Evolutionary conservation across 2,113 vertebrate species (phyloP), one percentile per base, ranked within the genome.

Genomic region (Hyperoodon ampullatus): DNA sequence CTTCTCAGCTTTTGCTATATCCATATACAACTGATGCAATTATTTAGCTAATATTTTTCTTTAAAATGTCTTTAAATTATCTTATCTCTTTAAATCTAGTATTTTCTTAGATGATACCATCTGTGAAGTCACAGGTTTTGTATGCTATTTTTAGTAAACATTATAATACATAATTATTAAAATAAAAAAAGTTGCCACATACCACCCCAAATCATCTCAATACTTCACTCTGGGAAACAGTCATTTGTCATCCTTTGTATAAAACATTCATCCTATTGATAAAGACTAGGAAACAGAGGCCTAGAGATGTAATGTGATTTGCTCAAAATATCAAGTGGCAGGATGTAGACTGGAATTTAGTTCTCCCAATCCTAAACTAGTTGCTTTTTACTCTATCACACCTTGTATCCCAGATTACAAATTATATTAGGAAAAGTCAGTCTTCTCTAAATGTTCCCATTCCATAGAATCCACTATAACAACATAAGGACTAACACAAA

Each of bases 41-140:
- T 90, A 92, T 42, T 96, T 55, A 94, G n/a, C 63, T 90, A 89
- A 47, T 80, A 55, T 63, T 95, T 96, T 94, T 66, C 44, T 86
- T 92, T 84, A 78, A 83, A 78, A 47, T 82, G 50, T 91, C 35
- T 68, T 77, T 63, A 88, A 55, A 60, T 91, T 75, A 53, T 88
- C 2, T 84, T 21, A 90, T 42, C 33, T 85, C 84, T 86, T 96
- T n/a, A 90, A 94, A 91, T 23, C 9, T 74, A 60, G 9, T 81
- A 68, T 81, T 95, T 88, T 97, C 83, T 90, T 90, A 94, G 18
- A 88, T 71, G 18, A 35, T 42, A 94, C 50, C 30, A 58, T 47
- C 12, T 96, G 39, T 93, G 47, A 68, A 94, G 72, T 75, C 13
- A 50, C 3, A 94, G 30, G 21, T 88, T 91, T 96, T 92, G 44